These are phyloP conservation scores for Hyles lineata DNA, from an alignment of 2,888 invertebrate genomes.

Conservation along the genomic window DNA sequence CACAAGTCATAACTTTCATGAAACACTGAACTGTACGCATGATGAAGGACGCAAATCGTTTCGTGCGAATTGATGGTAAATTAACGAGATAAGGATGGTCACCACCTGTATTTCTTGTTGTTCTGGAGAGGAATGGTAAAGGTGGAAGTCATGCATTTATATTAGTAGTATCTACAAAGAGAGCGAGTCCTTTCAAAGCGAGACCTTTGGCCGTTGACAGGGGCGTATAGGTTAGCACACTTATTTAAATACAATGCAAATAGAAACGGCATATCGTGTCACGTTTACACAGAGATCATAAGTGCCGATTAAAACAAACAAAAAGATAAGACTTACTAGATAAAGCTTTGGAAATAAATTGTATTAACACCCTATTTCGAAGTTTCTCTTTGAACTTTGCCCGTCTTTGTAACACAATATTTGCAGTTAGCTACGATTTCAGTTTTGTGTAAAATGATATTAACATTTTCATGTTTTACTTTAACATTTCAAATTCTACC, in stretches of 20 bases:
- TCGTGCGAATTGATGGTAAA: too few relatives aligned
- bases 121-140: too few relatives aligned
- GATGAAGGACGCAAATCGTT: too few relatives aligned
- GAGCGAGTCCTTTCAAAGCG: not conserved
- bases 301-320: slow-evolving; percentile 19
- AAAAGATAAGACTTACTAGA: slow-evolving; percentile 13
- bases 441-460: not conserved
- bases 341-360: slow-evolving; percentile 6
- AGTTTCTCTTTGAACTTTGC: slow-evolving; percentile 13
- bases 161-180: not conserved
- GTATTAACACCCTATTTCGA: slow-evolving; percentile 12
- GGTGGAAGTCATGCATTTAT: too few relatives aligned
- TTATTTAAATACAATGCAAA: slow-evolving; percentile 20
- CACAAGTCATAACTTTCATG: too few relatives aligned
- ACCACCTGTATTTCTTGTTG: too few relatives aligned
- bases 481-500: too few relatives aligned
- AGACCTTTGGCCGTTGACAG: not conserved
- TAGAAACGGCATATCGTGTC: slow-evolving; percentile 10
- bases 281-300: slow-evolving; percentile 17
- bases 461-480: not conserved
- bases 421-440: not conserved
- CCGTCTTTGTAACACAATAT: not conserved
- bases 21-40: too few relatives aligned
- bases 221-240: not conserved
- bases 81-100: too few relatives aligned